These are phyloP conservation scores for Hyperoodon ampullatus DNA, from an alignment of 2,113 vertebrate genomes.

Conservation along the genomic window DNA sequence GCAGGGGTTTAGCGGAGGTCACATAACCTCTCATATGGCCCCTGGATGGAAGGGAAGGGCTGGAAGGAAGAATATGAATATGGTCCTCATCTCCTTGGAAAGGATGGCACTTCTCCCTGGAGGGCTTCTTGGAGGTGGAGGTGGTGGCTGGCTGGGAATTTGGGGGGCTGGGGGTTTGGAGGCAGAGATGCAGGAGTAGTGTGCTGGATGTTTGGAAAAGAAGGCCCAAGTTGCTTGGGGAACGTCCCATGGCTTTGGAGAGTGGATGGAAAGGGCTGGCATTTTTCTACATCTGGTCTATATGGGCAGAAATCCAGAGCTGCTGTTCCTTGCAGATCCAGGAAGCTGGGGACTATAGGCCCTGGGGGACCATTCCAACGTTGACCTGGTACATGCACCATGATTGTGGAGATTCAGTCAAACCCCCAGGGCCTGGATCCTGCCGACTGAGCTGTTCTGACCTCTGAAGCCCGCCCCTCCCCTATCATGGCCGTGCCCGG, in stretches of 20 bases:
- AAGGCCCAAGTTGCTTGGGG: neutral
- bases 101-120: neutral
- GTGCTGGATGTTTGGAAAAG: neutral
- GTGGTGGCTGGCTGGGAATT: neutral
- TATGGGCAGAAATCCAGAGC: neutral
- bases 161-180: neutral
- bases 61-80: neutral
- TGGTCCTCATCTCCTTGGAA: neutral
- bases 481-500: accelerated
- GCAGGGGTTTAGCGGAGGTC: neutral
- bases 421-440: neutral
- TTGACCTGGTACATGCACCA: neutral
- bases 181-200: neutral
- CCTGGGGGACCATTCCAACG: neutral
- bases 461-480: neutral
- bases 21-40: neutral
- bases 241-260: neutral
- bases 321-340: neutral
- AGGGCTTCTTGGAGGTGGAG: neutral
- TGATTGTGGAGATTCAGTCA: neutral
- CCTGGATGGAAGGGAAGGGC: neutral
- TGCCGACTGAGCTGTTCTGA: neutral
- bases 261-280: neutral
- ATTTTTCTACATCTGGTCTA: neutral
- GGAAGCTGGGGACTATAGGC: neutral